phyloP scores from a whole-genome alignment of 2,797 vertebrate species.

The Rhinichthys osculus region DNA sequence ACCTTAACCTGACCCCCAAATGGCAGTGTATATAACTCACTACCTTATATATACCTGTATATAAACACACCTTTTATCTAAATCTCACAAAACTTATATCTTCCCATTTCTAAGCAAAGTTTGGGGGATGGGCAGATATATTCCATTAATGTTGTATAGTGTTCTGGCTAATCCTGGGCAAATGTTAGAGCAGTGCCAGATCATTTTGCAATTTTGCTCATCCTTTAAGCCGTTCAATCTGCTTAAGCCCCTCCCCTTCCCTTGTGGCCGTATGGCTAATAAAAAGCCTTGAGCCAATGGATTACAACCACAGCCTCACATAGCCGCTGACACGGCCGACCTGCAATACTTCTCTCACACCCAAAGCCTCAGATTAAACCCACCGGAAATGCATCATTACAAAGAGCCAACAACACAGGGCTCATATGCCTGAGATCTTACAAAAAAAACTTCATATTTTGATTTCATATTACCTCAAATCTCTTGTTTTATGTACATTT shows the following conservation, averaged over 20 bases:
- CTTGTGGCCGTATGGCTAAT: slow-evolving; percentile 75
- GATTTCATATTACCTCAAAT: neutral
- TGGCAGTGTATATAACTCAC: neutral
- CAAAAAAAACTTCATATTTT: neutral
- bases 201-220: slow-evolving; percentile 84
- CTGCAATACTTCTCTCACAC: slow-evolving; percentile 62
- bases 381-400: neutral
- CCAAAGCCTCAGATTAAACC: slow-evolving; percentile 58
- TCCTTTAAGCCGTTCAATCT: slow-evolving; percentile 85
- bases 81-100: neutral
- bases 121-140: slow-evolving; percentile 61
- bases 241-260: slow-evolving; percentile 73
- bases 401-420: neutral
- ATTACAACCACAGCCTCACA: slow-evolving; percentile 69
- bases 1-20: too few relatives aligned
- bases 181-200: slow-evolving; percentile 53
- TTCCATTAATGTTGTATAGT: slow-evolving; percentile 20
- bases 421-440: neutral
- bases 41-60: too few relatives aligned
- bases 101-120: slow-evolving; percentile 65
- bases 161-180: slow-evolving; percentile 28
- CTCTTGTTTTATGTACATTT: neutral
- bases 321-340: slow-evolving; percentile 29
- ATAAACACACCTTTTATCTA: neutral
- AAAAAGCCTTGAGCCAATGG: slow-evolving; percentile 67